phyloP scores from a whole-genome alignment of 2,113 vertebrate species.

The Neodontobutis hainanensis region DNA sequence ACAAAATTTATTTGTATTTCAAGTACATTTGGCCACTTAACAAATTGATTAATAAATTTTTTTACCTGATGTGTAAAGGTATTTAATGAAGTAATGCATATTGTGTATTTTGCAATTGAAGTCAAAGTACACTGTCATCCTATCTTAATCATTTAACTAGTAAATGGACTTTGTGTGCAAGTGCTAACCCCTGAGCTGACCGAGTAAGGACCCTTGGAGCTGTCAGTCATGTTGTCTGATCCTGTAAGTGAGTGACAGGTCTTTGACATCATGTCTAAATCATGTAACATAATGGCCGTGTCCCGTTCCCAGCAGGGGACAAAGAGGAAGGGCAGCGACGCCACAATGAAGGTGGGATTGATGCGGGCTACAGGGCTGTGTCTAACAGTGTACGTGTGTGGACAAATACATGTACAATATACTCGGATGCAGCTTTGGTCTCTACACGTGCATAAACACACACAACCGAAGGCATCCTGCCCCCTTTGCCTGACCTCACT shows the following conservation, averaged over 20 bases:
- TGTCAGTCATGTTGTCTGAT: constrained; percentile 34
- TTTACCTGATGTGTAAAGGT: too few relatives aligned
- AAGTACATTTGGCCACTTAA: too few relatives aligned
- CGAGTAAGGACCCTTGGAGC: constrained; percentile 8
- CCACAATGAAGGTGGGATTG: constrained; percentile 46
- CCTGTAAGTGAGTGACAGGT: constrained; percentile 32
- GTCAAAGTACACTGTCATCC: too few relatives aligned
- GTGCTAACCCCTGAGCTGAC: constrained; percentile 12
- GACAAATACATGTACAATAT: neutral
- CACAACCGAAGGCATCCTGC: constrained; percentile 58
- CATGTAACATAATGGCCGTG: constrained; percentile 43
- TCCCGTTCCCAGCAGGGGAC: constrained; percentile 40
- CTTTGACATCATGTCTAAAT: constrained; percentile 47
- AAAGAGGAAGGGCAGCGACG: constrained; percentile 44
- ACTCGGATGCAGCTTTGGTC: neutral
- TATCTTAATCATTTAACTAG: too few relatives aligned
- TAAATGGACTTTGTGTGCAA: too few relatives aligned
- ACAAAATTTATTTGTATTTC: too few relatives aligned
- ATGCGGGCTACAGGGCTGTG: constrained; percentile 6
- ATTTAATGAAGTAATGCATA: too few relatives aligned
- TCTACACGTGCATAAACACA: constrained; percentile 33
- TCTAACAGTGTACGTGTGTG: neutral
- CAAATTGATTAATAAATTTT: too few relatives aligned
- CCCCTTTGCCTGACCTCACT: constrained; percentile 74
- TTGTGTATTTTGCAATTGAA: too few relatives aligned